Conservation (phyloP, 2,888 invertebrate genomes). For the Drosophila neoperkinsi region DNA sequence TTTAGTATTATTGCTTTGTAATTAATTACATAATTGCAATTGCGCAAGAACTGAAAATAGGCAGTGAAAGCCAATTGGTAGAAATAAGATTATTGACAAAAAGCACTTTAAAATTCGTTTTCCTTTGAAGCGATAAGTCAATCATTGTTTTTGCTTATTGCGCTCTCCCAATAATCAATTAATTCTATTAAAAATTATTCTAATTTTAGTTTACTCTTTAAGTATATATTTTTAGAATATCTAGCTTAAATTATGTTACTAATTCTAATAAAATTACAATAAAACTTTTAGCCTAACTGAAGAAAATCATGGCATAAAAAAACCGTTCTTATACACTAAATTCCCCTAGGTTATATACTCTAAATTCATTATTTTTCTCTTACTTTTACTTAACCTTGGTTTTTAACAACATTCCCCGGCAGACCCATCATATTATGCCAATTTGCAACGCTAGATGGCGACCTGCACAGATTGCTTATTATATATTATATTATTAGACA, state of each 20-base stretch:
- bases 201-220: no score
- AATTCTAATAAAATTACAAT: not conserved
- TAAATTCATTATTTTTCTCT: not conserved
- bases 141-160: not conserved
- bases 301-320: not conserved
- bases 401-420: not conserved
- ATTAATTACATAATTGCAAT: not conserved
- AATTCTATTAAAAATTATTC: no score
- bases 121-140: not conserved
- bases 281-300: not conserved
- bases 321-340: not conserved
- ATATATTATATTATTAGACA: constrained; percentile 20
- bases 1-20: not conserved
- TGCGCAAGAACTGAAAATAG: not conserved
- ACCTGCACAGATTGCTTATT: constrained; percentile 27
- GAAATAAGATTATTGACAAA: not conserved
- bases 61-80: no score
- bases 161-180: not conserved
- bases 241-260: no score
- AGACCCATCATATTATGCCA: constrained; percentile 23
- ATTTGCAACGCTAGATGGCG: constrained; percentile 43
- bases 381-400: not conserved
- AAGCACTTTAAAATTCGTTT: not conserved
- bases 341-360: not conserved
- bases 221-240: no score